phyloP scores from a whole-genome alignment of 2,797 vertebrate genomes.

The Rhinoraja longicauda region DNA sequence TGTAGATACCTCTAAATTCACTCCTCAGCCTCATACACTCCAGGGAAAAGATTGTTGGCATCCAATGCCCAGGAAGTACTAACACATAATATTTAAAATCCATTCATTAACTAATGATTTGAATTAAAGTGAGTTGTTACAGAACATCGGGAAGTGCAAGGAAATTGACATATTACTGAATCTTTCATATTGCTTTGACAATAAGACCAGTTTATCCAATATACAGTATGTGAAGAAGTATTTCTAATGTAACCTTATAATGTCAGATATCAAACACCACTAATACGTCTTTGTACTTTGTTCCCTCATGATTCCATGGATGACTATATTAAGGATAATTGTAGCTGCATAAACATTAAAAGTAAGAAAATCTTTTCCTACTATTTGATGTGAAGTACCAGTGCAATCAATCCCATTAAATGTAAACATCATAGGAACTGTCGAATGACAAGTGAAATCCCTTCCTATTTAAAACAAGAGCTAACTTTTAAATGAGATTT shows the following conservation, averaged over 20 bases:
- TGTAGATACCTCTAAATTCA: too few species aligned
- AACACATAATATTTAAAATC: too few species aligned
- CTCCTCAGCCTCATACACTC: too few species aligned
- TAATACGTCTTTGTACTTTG: background rate
- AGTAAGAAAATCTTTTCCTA: background rate
- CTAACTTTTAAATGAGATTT: background rate
- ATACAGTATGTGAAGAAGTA: background rate
- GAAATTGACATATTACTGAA: background rate
- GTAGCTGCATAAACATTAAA: background rate
- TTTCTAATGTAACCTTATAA: background rate
- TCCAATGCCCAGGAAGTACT: too few species aligned
- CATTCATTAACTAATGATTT: too few species aligned
- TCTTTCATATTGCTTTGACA: background rate
- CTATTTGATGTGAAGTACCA: background rate
- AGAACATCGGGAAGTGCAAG: background rate
- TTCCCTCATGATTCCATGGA: background rate
- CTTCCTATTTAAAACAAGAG: background rate
- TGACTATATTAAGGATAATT: background rate
- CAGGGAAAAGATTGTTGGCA: too few species aligned
- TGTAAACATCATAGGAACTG: background rate
- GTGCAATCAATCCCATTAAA: background rate
- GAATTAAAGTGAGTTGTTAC: background rate
- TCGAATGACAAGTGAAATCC: background rate
- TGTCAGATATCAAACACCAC: background rate
- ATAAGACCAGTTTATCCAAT: background rate